phyloP scores from a whole-genome alignment of 1,140 invertebrate species.

The Pantala flavescens region DNA sequence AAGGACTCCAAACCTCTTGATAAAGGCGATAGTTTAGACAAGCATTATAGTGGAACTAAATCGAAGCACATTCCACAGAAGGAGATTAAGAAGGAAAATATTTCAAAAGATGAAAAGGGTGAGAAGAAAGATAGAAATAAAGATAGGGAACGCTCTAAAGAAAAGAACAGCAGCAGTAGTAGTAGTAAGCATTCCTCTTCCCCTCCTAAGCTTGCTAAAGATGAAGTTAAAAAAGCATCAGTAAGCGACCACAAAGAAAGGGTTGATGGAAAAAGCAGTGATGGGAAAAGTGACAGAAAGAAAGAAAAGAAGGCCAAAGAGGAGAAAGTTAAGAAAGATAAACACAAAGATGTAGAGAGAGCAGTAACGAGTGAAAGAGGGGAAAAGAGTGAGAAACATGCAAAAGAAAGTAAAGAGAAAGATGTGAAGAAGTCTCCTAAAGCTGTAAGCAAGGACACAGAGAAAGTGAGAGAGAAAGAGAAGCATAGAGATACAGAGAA shows the following conservation, averaged over 20 bases:
- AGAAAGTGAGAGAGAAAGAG: conserved; percentile 18
- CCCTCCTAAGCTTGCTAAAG: conserved; percentile 29
- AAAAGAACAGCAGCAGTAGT: conserved; percentile 26
- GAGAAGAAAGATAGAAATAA: conserved; percentile 31
- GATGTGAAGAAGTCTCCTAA: conserved; percentile 34
- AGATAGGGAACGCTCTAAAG: conserved; percentile 38
- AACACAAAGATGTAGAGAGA: conserved; percentile 33
- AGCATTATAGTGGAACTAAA: background rate
- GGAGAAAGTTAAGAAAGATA: conserved; percentile 23
- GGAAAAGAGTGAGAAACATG: conserved; percentile 37
- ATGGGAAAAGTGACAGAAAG: conserved; percentile 42
- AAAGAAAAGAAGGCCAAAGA: conserved; percentile 34
- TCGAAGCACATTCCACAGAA: conserved; percentile 26
- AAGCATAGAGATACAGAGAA: conserved; percentile 17
- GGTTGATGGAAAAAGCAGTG: conserved; percentile 39
- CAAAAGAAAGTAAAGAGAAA: conserved; percentile 33
- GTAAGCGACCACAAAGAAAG: conserved; percentile 30
- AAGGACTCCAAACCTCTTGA: conserved; percentile 21
- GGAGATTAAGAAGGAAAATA: conserved; percentile 39
- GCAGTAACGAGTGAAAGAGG: conserved; percentile 33
- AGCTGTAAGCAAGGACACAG: conserved; percentile 17
- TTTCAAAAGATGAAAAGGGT: conserved; percentile 36
- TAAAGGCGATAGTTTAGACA: conserved; percentile 10
- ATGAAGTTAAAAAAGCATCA: conserved; percentile 29
- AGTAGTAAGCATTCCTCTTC: conserved; percentile 28